Base-by-base conservation (phyloP, 2,113 vertebrate genomes). In the Monarcha castaneiventris region DNA sequence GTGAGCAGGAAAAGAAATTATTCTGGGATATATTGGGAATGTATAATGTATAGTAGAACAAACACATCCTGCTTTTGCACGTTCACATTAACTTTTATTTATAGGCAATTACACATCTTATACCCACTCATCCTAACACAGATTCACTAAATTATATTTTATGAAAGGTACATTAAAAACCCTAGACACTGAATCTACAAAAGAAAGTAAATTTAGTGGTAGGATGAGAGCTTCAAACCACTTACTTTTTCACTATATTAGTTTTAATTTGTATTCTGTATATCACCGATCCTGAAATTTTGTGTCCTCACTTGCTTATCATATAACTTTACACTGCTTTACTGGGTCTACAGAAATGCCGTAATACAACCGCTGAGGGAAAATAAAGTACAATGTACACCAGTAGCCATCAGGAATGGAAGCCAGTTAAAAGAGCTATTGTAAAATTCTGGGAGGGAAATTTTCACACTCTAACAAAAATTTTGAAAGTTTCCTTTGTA, bases 261-360 rank as follows among this genome's bases (percentile, higher is more conserved):
- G 29, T 93, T 94, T 96, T 96, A 84, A 95, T 93, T 95, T 97
- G 63, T 89, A 87, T 92, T 97, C 54, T 87, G 44, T 89, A 21
- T 93, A 67, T 93, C 67, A 84, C 17, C 84, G 63, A 90, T 87
- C 88, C 87, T 90, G 78, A 97, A 96, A 96, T 93, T 94, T 89
- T 89, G 52, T 76, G 82, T 95, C 54, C 63, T 82, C 43, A 11
- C 7, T 91, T 29, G 58, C 35, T 58, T 90, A 73, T 62, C 89
- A 87, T 93, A 90, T 61, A 87, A 63, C 37, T 95, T 96, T 69
- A 68, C 44, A 69, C 41, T 83, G 64, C 41, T 95, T 83, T 94
- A 87, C 43, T 54, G 69, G 46, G 18, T 94, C 61, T 85, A 91
- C 6, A 39, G 74, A 95, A 94, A 95, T 61, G 51, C 18, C 7